Percentiles rank a stretch among this genome's conserved stretches.
Evolutionary conservation across 2,888 invertebrate species (phyloP).

Genomic region (Ophion slaviceki): DNA sequence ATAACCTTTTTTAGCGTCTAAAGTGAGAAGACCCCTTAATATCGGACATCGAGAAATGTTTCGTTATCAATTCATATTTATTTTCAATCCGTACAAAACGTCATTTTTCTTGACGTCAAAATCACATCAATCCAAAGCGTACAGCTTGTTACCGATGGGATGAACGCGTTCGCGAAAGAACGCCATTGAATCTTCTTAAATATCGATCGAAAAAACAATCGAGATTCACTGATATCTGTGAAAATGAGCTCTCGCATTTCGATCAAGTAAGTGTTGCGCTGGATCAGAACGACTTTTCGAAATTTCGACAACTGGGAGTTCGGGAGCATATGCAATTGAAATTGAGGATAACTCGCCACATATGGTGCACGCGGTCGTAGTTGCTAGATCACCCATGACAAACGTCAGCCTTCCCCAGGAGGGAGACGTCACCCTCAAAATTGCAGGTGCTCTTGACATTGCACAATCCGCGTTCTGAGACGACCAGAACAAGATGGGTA

Average conservation of each 20-base stretch:
- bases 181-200: not conserved
- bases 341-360: not conserved
- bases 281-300: too few species aligned
- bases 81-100: too few species aligned
- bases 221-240: too few species aligned
- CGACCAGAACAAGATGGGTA: conserved; percentile 1
- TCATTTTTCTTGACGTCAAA: not conserved
- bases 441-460: conserved; percentile 68
- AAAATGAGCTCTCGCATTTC: too few species aligned
- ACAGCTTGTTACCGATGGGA: not conserved
- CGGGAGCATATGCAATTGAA: not conserved
- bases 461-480: conserved; percentile 39
- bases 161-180: not conserved
- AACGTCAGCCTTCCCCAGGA: conserved; percentile 30
- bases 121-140: not conserved
- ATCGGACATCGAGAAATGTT: too few species aligned
- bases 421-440: conserved; percentile 65
- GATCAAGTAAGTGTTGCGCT: too few species aligned
- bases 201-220: not conserved
- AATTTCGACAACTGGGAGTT: not conserved
- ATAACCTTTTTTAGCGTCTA: too few species aligned
- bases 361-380: conserved; percentile 37
- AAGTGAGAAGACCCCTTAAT: too few species aligned
- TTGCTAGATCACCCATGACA: conserved; percentile 49
- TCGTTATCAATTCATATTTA: too few species aligned